phyloP scores from a whole-genome alignment of 2,113 vertebrate species.

The Conger conger region DNA sequence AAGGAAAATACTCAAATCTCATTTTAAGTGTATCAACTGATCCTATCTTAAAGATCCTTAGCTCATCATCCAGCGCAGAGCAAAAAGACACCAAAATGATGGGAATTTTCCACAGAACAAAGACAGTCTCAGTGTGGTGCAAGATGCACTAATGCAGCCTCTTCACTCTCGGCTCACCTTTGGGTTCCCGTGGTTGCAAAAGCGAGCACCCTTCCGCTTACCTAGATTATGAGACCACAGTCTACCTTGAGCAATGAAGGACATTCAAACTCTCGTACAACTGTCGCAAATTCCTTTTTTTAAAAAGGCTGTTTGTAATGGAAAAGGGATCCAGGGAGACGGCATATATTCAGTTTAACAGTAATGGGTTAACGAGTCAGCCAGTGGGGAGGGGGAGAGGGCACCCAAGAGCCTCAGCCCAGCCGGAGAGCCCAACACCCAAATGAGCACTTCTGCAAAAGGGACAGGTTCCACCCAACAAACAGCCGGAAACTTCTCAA shows the following conservation, averaged over 20 bases:
- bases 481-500: conserved; percentile 33
- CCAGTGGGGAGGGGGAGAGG: conserved; percentile 21
- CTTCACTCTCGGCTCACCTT: conserved; percentile 31
- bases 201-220: neutral
- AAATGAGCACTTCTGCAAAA: conserved; percentile 38
- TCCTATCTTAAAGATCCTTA: conserved; percentile 29
- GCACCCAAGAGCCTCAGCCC: conserved; percentile 25
- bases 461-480: conserved; percentile 33
- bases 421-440: conserved; percentile 44
- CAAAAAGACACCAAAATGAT: conserved; percentile 31
- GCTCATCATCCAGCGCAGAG: conserved; percentile 13
- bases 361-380: conserved; percentile 8
- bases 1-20: conserved; percentile 10
- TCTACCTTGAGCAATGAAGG: neutral
- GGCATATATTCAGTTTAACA: neutral
- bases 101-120: conserved; percentile 26
- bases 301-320: neutral
- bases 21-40: conserved; percentile 24
- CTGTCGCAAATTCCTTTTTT: neutral
- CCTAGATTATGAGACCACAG: neutral
- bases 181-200: neutral
- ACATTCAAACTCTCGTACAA: neutral
- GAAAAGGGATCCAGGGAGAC: neutral
- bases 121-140: conserved; percentile 13
- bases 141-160: conserved; percentile 17